These are phyloP conservation scores for Sebastes schlegelii DNA, from an alignment of 2,113 vertebrate genomes.

Conservation along the genomic window DNA sequence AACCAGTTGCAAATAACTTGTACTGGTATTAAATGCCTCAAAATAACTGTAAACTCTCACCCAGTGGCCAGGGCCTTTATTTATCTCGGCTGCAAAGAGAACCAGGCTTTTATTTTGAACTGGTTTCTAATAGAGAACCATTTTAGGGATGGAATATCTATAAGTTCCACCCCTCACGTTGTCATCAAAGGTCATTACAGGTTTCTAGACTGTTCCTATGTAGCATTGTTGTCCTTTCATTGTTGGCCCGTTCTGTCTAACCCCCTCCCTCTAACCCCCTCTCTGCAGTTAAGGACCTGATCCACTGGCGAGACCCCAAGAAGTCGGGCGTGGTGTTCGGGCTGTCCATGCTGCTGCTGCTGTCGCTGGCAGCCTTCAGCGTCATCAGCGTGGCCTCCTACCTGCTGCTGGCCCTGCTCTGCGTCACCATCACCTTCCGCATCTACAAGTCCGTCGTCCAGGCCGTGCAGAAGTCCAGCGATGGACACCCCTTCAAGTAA, in stretches of 20 bases:
- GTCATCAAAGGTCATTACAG: too few relatives aligned
- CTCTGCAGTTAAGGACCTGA: conserved; percentile 87
- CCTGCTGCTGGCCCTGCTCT: conserved; percentile 92
- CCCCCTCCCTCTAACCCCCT: background rate
- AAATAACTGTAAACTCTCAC: background rate
- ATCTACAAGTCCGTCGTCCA: conserved; percentile 93
- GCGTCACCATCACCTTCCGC: conserved; percentile 94
- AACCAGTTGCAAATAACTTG: background rate
- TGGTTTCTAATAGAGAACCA: background rate
- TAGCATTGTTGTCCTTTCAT: background rate
- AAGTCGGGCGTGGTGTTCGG: conserved; percentile 91
- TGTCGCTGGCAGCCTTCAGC: conserved; percentile 94
- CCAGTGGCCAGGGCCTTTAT: background rate
- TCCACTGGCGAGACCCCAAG: conserved; percentile 92
- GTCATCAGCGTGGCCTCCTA: conserved; percentile 93
- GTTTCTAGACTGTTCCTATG: too few relatives aligned
- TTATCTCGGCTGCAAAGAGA: background rate
- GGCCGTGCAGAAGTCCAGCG: conserved; percentile 92
- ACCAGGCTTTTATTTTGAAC: background rate
- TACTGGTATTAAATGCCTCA: background rate
- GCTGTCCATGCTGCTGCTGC: conserved; percentile 88
- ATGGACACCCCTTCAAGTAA: conserved; percentile 96
- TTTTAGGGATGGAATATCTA: too few relatives aligned
- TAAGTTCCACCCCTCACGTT: too few relatives aligned
- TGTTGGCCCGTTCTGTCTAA: conserved; percentile 1